Conservation (phyloP, 1,140 invertebrate species). For the Stegodyphus mimosarum region DNA sequence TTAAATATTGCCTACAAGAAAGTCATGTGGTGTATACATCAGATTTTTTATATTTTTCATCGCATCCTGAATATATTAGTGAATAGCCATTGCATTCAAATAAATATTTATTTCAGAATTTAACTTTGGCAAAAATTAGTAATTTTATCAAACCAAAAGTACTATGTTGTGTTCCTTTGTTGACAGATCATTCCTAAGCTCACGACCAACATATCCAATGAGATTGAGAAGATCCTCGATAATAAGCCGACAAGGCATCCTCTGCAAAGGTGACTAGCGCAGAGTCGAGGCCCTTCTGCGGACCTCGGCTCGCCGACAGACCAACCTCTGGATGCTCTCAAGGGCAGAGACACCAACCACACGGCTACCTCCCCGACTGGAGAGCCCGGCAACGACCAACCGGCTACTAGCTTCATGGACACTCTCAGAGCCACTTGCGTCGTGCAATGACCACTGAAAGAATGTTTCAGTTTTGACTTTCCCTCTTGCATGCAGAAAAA, state of each 20-base stretch:
- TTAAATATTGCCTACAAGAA: too few species aligned
- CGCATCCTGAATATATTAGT: too few species aligned
- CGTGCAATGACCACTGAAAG: slow-evolving; percentile 18
- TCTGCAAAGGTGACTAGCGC: slow-evolving; percentile 70
- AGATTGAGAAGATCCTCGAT: slow-evolving; percentile 90
- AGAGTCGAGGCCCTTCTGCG: slow-evolving; percentile 49
- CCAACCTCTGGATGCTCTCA: neutral
- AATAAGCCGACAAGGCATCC: slow-evolving; percentile 92
- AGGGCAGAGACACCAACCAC: slow-evolving; percentile 8
- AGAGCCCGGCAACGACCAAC: slow-evolving; percentile 13
- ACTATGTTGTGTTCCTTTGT: neutral
- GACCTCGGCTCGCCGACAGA: slow-evolving; percentile 47
- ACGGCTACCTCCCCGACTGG: neutral
- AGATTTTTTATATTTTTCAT: too few species aligned
- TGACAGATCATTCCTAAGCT: slow-evolving; percentile 88
- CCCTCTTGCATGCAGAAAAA: neutral
- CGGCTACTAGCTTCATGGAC: slow-evolving; percentile 18
- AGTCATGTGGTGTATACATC: too few species aligned
- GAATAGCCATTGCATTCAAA: too few species aligned
- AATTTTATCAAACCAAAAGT: too few species aligned
- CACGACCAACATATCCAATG: slow-evolving; percentile 85
- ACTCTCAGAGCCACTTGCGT: slow-evolving; percentile 35
- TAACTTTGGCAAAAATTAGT: too few species aligned
- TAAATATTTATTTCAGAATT: too few species aligned
- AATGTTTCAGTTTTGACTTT: neutral